These are phyloP conservation scores for Poecilus cupreus DNA, from an alignment of 2,888 invertebrate genomes.

Conservation along the genomic window DNA sequence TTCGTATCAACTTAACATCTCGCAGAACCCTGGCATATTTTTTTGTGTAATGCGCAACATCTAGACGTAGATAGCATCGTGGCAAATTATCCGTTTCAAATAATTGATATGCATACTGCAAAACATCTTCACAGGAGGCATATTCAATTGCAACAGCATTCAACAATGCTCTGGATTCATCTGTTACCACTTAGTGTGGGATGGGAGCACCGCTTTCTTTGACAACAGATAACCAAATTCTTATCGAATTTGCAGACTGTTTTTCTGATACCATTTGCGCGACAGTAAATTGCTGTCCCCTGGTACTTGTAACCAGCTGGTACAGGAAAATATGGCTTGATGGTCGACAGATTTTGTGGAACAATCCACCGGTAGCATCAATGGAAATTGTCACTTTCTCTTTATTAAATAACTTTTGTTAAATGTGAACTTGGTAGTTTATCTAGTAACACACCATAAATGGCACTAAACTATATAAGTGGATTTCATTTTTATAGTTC, in stretches of 20 bases:
- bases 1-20: background rate
- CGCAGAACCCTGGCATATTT: background rate
- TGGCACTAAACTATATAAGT: background rate
- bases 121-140: background rate
- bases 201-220: background rate
- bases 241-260: background rate
- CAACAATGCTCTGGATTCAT: background rate
- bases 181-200: background rate
- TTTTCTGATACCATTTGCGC: conserved; percentile 11
- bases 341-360: background rate
- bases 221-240: background rate
- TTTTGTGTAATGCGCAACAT: background rate
- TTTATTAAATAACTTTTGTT: background rate
- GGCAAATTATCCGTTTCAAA: background rate
- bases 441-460: background rate
- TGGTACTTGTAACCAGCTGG: background rate
- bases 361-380: background rate
- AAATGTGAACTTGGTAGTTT: background rate
- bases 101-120: background rate
- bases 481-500: background rate
- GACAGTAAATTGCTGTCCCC: background rate
- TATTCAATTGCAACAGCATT: background rate
- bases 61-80: background rate
- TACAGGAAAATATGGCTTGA: background rate
- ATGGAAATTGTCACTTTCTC: background rate